phyloP scores from a whole-genome alignment of 2,113 vertebrate genomes.

The Trematomus loennbergii region DNA sequence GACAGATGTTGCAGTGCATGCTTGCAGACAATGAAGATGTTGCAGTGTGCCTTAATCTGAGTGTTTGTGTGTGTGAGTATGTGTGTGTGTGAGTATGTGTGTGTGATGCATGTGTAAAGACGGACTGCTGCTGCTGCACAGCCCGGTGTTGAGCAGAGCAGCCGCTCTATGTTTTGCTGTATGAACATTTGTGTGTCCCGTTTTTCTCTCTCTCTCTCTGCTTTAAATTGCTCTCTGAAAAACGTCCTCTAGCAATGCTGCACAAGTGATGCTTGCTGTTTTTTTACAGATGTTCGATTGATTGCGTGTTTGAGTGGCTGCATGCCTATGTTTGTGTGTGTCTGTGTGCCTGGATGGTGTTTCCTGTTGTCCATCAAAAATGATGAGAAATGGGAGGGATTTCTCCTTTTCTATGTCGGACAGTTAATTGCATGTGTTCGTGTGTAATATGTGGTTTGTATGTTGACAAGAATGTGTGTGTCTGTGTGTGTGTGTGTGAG shows the following conservation, averaged over 20 bases:
- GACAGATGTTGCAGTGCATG: conserved; percentile 78
- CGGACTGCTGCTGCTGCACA: conserved; percentile 61
- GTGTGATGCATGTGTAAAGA: conserved; percentile 41
- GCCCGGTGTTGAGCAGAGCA: conserved; percentile 70
- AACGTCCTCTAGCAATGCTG: conserved; percentile 63
- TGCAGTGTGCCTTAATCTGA: conserved; percentile 31
- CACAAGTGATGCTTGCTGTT: conserved; percentile 61
- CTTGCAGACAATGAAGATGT: conserved; percentile 47
- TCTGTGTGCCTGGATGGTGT: conserved; percentile 25
- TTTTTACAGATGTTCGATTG: conserved; percentile 62
- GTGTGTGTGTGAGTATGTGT: conserved; percentile 39
- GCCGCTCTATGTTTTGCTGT: conserved; percentile 67
- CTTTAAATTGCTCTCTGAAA: conserved; percentile 57
- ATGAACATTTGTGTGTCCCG: conserved; percentile 59
- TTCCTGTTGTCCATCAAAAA: conserved; percentile 34
- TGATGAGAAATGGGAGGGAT: background rate
- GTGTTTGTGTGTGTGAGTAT: conserved; percentile 45
- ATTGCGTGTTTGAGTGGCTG: conserved; percentile 61
- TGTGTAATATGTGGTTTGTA: conserved; percentile 24
- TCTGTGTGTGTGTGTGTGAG: conserved; percentile 17
- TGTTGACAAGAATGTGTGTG: conserved; percentile 50
- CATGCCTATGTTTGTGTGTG: conserved; percentile 34
- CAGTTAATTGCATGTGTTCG: conserved; percentile 32
- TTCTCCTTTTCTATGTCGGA: conserved; percentile 9
- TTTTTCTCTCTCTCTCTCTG: conserved; percentile 47